Percentiles rank a stretch among this genome's conserved stretches.
These are phyloP conservation scores for Megaustenia siamemsis DNA, from an alignment of 2,888 invertebrate species.

Conservation along the genomic window DNA sequence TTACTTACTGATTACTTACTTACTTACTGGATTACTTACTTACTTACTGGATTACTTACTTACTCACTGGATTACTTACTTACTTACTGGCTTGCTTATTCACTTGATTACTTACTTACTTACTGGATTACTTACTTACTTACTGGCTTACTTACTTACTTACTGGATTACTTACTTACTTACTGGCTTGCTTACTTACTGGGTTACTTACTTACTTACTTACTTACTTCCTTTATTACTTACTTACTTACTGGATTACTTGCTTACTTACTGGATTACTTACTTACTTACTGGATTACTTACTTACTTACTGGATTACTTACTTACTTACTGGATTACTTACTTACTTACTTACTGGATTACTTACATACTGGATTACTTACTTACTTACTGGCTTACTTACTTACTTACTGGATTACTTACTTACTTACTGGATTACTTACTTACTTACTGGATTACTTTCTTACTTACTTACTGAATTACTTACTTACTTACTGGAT, in stretches of 20 bases:
- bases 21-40: not conserved
- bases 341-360: not conserved
- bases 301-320: too few species aligned
- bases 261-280: too few species aligned
- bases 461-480: not conserved
- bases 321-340: not conserved
- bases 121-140: not conserved
- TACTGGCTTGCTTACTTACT: not conserved
- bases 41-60: not conserved
- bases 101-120: not conserved
- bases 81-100: not conserved
- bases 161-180: not conserved
- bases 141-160: not conserved
- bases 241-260: too few species aligned
- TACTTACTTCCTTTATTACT: not conserved
- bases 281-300: too few species aligned
- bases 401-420: not conserved
- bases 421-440: not conserved
- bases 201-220: not conserved
- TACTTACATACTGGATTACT: not conserved
- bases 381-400: not conserved
- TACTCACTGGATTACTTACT: not conserved
- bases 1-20: not conserved
- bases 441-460: not conserved
- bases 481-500: not conserved